phyloP scores from a whole-genome alignment of 1,140 invertebrate species.

The Apis laboriosa region DNA sequence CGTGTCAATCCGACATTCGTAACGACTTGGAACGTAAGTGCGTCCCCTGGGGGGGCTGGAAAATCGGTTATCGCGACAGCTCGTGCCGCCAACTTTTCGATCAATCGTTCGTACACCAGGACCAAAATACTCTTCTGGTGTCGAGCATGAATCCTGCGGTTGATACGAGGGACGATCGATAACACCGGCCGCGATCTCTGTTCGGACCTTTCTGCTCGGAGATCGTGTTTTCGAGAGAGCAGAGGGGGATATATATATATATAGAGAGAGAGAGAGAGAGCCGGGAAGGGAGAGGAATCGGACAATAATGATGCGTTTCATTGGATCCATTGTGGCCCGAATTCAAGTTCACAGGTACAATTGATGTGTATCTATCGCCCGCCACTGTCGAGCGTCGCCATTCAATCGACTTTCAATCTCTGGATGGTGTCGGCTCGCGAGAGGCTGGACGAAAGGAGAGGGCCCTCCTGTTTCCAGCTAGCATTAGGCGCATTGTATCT shows the following conservation, averaged over 20 bases:
- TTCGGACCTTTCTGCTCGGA: neutral
- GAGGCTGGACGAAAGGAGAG: conserved; percentile 25
- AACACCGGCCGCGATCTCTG: no score
- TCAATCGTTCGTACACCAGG: conserved; percentile 31
- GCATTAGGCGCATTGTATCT: conserved; percentile 65
- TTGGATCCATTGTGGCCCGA: conserved; percentile 66
- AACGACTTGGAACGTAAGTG: conserved; percentile 45
- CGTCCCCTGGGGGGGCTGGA: conserved; percentile 44
- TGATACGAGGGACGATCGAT: neutral
- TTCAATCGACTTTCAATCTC: conserved; percentile 72
- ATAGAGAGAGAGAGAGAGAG: neutral
- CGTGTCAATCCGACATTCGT: conserved; percentile 55
- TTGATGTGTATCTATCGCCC: conserved; percentile 61
- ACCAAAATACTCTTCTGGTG: neutral
- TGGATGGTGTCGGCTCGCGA: conserved; percentile 58
- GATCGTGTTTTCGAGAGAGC: neutral
- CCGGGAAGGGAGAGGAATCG: conserved; percentile 31
- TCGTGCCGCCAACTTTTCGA: conserved; percentile 34
- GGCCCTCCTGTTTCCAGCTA: conserved; percentile 42
- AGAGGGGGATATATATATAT: neutral
- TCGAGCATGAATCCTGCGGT: neutral
- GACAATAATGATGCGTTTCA: conserved; percentile 73
- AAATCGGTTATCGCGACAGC: conserved; percentile 61
- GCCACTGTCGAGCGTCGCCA: conserved; percentile 43
- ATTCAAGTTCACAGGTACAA: conserved; percentile 72